Conservation (phyloP, 2,888 invertebrate species). For the Agrotis segetum region DNA sequence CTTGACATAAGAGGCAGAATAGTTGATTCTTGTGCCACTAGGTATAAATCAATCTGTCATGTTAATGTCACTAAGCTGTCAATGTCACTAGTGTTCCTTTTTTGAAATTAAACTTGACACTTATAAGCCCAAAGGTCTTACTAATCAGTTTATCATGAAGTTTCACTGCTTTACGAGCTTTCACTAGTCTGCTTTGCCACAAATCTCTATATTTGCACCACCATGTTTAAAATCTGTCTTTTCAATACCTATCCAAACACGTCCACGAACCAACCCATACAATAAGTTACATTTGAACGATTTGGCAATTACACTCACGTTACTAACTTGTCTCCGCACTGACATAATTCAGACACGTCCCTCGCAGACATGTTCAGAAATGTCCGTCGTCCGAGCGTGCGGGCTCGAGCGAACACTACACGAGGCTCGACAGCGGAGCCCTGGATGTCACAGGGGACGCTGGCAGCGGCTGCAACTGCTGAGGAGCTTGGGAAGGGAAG, state of each 20-base stretch:
- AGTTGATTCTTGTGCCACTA: neutral
- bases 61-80: neutral
- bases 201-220: neutral
- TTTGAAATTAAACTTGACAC: neutral
- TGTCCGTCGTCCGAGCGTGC: slow-evolving; percentile 77
- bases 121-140: no score
- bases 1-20: neutral
- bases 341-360: slow-evolving; percentile 70
- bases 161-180: no score
- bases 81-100: no score
- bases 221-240: neutral
- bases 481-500: slow-evolving; percentile 85
- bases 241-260: slow-evolving; percentile 46
- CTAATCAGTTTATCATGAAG: no score
- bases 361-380: slow-evolving; percentile 56
- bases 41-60: no score
- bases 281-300: slow-evolving; percentile 75
- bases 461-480: slow-evolving; percentile 89
- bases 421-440: slow-evolving; percentile 93
- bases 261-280: slow-evolving; percentile 57
- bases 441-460: slow-evolving; percentile 92
- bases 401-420: slow-evolving; percentile 89
- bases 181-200: neutral
- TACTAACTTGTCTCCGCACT: slow-evolving; percentile 70
- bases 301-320: slow-evolving; percentile 79